Evolutionary conservation across 2,113 vertebrate genomes (phyloP).

Genomic region (Prolemur simus): DNA sequence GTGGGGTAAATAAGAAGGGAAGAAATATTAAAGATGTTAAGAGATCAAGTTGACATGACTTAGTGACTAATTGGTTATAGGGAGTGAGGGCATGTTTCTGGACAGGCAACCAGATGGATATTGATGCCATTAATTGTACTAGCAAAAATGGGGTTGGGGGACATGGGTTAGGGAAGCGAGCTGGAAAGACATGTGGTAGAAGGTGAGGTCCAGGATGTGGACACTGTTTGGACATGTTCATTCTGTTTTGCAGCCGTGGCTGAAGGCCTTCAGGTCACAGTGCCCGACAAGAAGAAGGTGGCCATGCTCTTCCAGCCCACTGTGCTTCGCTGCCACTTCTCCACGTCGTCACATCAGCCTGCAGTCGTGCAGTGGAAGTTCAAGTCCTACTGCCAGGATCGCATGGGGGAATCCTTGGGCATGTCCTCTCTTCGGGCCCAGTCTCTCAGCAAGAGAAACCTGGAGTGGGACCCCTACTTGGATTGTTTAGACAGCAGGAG

Average conservation of each 20-base stretch:
- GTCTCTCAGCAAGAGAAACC: constrained; percentile 87
- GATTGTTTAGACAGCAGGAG: constrained; percentile 95
- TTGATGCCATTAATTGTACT: neutral
- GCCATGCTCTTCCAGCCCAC: constrained; percentile 97
- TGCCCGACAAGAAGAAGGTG: constrained; percentile 91
- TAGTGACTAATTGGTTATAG: neutral
- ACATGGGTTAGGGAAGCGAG: no score
- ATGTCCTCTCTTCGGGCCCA: constrained; percentile 84
- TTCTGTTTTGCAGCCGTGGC: constrained; percentile 84
- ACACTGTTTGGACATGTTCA: neutral
- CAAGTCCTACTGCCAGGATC: constrained; percentile 97
- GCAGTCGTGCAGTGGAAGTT: constrained; percentile 98
- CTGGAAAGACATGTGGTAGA: accelerated
- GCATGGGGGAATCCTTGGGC: constrained; percentile 91
- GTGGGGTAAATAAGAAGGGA: neutral
- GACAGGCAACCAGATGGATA: neutral
- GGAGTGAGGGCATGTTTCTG: neutral
- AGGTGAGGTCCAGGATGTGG: accelerated
- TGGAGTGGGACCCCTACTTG: constrained; percentile 90
- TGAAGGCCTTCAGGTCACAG: constrained; percentile 89
- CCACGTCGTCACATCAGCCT: constrained; percentile 90
- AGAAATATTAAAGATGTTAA: neutral
- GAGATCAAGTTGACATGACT: neutral
- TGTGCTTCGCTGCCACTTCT: constrained; percentile 94
- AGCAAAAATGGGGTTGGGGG: neutral